A percentile compares a stretch with the other conserved stretches of the same genome.
Evolutionary conservation across 2,888 invertebrate genomes (phyloP).

Genomic region (Willowsia nigromaculata): DNA sequence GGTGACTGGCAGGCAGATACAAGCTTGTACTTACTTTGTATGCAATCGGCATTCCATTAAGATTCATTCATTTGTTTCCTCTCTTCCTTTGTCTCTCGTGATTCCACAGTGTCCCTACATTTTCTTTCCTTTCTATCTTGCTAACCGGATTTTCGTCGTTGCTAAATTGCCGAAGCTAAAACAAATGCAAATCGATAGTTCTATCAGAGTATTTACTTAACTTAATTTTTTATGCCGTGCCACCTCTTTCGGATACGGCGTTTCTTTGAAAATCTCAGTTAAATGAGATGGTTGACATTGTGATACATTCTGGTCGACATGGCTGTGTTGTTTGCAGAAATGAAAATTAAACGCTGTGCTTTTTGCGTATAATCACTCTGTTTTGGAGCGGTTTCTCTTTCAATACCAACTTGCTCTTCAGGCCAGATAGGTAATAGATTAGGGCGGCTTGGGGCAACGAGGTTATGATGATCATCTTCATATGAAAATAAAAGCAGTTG

Average conservation of each 20-base stretch:
- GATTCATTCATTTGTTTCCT: constrained; percentile 18
- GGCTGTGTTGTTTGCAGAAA: neutral
- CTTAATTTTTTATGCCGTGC: too few species aligned
- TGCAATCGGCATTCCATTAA: constrained; percentile 7
- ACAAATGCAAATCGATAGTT: neutral
- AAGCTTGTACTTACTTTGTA: neutral
- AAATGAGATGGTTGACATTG: neutral
- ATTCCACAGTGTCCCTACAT: neutral
- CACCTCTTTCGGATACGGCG: neutral
- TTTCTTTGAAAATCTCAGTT: neutral
- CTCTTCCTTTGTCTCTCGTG: neutral
- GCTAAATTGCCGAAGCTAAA: neutral
- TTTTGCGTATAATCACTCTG: neutral
- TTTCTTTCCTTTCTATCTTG: neutral
- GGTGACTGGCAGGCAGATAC: neutral
- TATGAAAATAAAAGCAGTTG: neutral
- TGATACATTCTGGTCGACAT: neutral
- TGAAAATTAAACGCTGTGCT: neutral
- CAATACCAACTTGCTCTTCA: neutral
- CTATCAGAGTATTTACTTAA: neutral
- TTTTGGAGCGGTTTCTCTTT: neutral
- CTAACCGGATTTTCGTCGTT: neutral
- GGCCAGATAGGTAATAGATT: neutral
- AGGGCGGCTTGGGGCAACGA: neutral
- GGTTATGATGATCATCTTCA: neutral